Base-by-base conservation (phyloP, 2,797 vertebrate genomes). In the Podarcis lilfordi region DNA sequence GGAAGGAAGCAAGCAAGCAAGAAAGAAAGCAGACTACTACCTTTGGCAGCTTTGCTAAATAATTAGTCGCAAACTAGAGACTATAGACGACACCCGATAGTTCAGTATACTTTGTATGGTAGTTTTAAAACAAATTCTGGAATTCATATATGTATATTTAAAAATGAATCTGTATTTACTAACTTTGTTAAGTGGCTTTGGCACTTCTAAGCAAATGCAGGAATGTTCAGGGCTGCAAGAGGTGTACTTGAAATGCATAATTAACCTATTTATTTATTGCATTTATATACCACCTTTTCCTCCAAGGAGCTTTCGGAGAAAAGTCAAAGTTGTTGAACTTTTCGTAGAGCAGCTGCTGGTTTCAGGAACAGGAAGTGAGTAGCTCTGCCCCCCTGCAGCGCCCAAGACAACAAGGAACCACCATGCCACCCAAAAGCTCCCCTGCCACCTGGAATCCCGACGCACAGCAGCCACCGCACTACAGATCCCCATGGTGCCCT, bases 41-140 rank as follows among this genome's bases (percentile, higher is more conserved):
- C 37, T 84, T 83, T 0, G 29, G 88, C 88, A 93, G 89, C 93
- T 89, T 93, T 84, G 89, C 74, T 2, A 50, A 82, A 91, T 90
- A 91, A 88, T 61, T 91, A 86, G 86, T 91, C 91, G 86, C 82
- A 89, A 94, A 84, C 74, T 71, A 83, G n/a, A 64, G 72, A 91
- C 91, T 93, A 91, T 88, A 85, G 89, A 84, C 91, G 86, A 89
- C 89, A 92, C 86, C 88, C 3, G 27, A 9, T 68, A 8, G 37
- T 79, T 78, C 19, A 15, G 3, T 23, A 27, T 6, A 40, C 50
- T 61, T 27, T 69, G 9, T 27, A 9, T n/a, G 29, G 8, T 74
- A 89, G 86, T 85, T 91, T 83, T 82, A 71, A 29, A 74, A 81
- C 89, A 88, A 55, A 64, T 94, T 90, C 92, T 79, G 72, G 2